These are phyloP conservation scores for Nibea albiflora DNA, from an alignment of 2,113 vertebrate genomes.

Conservation along the genomic window DNA sequence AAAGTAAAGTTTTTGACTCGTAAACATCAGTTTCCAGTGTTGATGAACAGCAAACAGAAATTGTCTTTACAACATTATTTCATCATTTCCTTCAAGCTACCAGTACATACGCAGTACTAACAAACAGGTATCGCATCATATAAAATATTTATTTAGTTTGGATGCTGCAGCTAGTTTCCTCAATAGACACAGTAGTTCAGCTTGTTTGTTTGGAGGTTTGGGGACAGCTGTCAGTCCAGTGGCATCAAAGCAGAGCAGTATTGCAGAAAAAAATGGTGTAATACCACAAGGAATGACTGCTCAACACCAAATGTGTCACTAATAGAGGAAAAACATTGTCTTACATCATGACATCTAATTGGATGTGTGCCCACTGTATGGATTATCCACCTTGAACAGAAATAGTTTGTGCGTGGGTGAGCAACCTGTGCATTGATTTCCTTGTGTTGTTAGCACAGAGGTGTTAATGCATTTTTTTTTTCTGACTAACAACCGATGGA, in stretches of 20 bases:
- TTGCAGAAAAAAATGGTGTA: neutral
- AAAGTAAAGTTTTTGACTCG: neutral
- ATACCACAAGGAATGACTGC: neutral
- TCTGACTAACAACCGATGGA: slow-evolving; percentile 44
- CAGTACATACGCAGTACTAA: neutral
- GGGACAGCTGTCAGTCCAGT: neutral
- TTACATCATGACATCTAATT: slow-evolving; percentile 21
- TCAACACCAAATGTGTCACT: neutral
- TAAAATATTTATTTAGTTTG: neutral
- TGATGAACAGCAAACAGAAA: neutral
- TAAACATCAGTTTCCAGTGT: slow-evolving; percentile 4
- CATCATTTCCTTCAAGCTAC: neutral
- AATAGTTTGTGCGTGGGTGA: slow-evolving; percentile 35
- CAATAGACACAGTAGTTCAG: neutral
- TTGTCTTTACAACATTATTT: neutral
- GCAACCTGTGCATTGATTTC: slow-evolving; percentile 46
- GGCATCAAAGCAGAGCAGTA: neutral
- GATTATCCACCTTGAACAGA: slow-evolving; percentile 29
- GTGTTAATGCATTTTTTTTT: slow-evolving; percentile 52
- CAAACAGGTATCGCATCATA: neutral
- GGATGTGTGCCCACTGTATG: neutral
- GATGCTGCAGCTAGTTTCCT: neutral
- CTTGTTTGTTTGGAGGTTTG: neutral
- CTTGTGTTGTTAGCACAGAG: slow-evolving; percentile 47
- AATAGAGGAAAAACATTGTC: neutral